Evolutionary conservation across 2,888 invertebrate species (phyloP), one percentile per base, ranked within the genome.

Genomic region (Drosophila siamana): DNA sequence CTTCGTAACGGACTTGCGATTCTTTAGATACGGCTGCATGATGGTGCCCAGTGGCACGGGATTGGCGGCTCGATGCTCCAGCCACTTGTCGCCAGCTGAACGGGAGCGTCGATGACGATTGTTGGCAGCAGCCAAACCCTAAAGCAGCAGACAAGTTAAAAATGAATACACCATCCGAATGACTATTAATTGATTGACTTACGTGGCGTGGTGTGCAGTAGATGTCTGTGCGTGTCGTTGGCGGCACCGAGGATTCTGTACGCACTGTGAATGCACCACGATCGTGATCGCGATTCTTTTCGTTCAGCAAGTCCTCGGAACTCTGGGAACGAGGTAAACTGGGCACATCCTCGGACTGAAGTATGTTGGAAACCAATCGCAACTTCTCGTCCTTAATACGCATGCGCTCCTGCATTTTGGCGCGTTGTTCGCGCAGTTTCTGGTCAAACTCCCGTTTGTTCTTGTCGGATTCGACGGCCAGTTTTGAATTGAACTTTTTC

Each of bases 41-140:
- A 98, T 95, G 0, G 98, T 98, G n/a, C 96, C 97, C 76, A 97
- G 93, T 0, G 97, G 96, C 0, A 97, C 95, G 0, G 96, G 93
- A 86, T 95, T 94, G 13, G 94, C 94, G 0, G 98, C 96, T 24
- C 96, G 95, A 83, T 99, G 99, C 90, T 98, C 98, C 0, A 99
- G 93, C 98, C 98, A 98, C 61, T 93, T 93, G 48, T 93, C 93
- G 43, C 96, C 96, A 0, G 95, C 95, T 0, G 98, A 98, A 51
- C 96, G 94, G 0, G 98, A 98, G 22, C 98, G 93, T 13, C 97
- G 93, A 88, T 97, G 95, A 1, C 96, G 93, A 0, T 94, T 94
- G 90, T 96, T 96, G 0, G 95, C 94, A 0, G 96, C 94, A 0
- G 96, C 94, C 26, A 95, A 91, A 2, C 95, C 96, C 92, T 30